These are phyloP conservation scores for Drosophila nigrodunni DNA, from an alignment of 1,140 invertebrate genomes.

Conservation along the genomic window DNA sequence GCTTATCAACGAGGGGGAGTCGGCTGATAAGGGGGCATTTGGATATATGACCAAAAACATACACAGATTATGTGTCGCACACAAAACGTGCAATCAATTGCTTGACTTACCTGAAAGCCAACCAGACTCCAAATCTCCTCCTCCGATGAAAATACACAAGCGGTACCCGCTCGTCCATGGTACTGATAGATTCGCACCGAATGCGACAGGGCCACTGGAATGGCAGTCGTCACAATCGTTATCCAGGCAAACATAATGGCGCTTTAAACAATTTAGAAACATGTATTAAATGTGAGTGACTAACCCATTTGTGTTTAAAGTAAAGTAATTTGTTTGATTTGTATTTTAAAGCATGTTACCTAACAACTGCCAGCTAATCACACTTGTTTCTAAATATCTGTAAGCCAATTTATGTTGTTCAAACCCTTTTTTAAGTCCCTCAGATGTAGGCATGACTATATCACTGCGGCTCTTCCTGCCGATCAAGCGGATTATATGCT, in stretches of 20 bases:
- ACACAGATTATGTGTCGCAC: neutral
- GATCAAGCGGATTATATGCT: too few species aligned
- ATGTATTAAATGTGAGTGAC: too few species aligned
- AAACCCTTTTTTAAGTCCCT: too few species aligned
- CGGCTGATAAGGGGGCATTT: neutral
- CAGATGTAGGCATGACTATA: too few species aligned
- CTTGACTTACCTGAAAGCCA: conserved; percentile 87
- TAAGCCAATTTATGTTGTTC: too few species aligned
- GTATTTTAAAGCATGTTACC: too few species aligned
- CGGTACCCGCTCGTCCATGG: conserved; percentile 87
- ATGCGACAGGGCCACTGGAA: conserved; percentile 92
- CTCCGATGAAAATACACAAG: conserved; percentile 88
- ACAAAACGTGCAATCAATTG: conserved; percentile 50
- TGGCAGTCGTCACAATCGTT: conserved; percentile 90
- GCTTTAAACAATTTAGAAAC: conserved; percentile 49
- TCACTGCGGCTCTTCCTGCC: too few species aligned
- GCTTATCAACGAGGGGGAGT: neutral
- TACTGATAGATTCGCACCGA: conserved; percentile 90
- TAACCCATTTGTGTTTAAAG: too few species aligned
- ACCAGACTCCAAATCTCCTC: conserved; percentile 89
- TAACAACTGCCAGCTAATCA: too few species aligned
- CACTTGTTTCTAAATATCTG: too few species aligned
- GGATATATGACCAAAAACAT: too few species aligned
- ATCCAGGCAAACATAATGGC: conserved; percentile 93
- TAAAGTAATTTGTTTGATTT: too few species aligned